These are phyloP conservation scores for Microplitis deprimator DNA, from an alignment of 2,888 invertebrate species.

Conservation along the genomic window DNA sequence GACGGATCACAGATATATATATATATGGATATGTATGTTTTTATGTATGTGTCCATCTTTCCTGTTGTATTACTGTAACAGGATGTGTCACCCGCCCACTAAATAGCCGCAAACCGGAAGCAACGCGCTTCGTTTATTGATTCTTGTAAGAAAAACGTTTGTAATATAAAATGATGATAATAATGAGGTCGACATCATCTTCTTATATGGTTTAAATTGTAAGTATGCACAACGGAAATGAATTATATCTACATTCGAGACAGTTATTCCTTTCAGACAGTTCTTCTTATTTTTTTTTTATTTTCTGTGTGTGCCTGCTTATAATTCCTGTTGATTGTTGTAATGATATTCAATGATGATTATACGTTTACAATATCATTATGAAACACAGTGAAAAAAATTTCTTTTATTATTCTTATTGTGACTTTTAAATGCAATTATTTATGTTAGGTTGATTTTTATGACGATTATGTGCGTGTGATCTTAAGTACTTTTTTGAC, in stretches of 20 bases:
- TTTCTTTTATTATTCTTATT: not conserved
- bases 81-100: slow-evolving; percentile 1
- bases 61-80: not conserved
- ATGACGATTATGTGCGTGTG: not conserved
- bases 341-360: not conserved
- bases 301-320: not conserved
- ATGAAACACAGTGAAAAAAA: not conserved
- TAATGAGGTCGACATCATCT: slow-evolving; percentile 1
- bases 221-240: slow-evolving; percentile 1
- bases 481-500: not conserved
- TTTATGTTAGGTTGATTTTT: not conserved
- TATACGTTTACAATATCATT: not conserved
- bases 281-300: not conserved
- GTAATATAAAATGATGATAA: not conserved
- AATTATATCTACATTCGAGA: slow-evolving; percentile 1
- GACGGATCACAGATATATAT: slow-evolving; percentile 57
- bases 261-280: slow-evolving; percentile 1
- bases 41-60: not conserved
- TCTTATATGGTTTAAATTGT: not conserved
- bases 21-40: not conserved
- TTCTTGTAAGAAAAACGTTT: not conserved
- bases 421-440: not conserved
- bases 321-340: not conserved
- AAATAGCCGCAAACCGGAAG: not conserved
- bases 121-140: not conserved